These are phyloP conservation scores for Hemibagrus guttatus DNA, from an alignment of 2,797 vertebrate genomes.

Conservation along the genomic window DNA sequence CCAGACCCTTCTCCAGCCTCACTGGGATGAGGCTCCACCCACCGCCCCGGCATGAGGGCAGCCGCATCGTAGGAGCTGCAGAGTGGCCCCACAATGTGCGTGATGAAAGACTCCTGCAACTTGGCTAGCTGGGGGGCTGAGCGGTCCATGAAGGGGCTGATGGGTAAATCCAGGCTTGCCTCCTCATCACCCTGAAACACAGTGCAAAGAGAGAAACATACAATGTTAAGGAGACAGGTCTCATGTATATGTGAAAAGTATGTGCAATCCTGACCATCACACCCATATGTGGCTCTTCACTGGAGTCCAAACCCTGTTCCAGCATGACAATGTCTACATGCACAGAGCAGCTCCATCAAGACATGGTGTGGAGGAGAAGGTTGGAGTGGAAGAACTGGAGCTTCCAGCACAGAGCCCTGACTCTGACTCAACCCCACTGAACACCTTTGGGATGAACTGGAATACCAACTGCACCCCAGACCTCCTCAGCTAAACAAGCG, in stretches of 20 bases:
- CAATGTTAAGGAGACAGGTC: background rate
- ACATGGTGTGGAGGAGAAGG: background rate
- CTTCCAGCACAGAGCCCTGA: too few relatives aligned
- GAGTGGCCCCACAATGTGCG: conserved; percentile 96
- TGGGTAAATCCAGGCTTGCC: conserved; percentile 89
- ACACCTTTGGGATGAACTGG: too few relatives aligned
- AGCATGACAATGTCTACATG: background rate
- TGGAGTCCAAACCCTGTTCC: background rate
- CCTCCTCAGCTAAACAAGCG: too few relatives aligned
- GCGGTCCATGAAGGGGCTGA: conserved; percentile 98
- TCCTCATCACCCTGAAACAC: conserved; percentile 90
- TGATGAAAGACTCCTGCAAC: conserved; percentile 98
- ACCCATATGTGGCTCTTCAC: background rate
- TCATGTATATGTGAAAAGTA: background rate
- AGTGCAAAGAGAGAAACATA: background rate
- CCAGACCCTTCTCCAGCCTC: conserved; percentile 77
- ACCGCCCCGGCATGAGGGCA: conserved; percentile 91
- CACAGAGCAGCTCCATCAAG: background rate
- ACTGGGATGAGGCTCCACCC: conserved; percentile 82
- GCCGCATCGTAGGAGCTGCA: conserved; percentile 95
- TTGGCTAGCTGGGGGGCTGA: conserved; percentile 95
- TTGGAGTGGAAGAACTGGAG: too few relatives aligned
- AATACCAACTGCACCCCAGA: too few relatives aligned
- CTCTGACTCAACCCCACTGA: too few relatives aligned
- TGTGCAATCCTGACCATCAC: background rate